Evolutionary conservation across 2,888 invertebrate species (phyloP), one percentile per base, ranked within the genome.

Genomic region (Melanostoma scalare): DNA sequence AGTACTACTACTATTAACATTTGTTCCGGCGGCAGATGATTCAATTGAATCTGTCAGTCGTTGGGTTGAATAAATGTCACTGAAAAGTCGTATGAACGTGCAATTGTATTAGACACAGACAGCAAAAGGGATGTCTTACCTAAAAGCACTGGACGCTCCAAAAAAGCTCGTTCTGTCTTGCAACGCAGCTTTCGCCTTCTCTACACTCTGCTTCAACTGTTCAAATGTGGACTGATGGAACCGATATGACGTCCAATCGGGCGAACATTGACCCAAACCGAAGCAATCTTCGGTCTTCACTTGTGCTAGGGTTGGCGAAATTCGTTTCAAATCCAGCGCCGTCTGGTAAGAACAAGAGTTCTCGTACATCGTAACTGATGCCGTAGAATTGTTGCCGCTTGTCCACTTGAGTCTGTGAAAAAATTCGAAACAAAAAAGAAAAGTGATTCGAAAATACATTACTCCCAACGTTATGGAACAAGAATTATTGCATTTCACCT

Each of bases 321-420:
- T 93, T 88, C 95, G 93, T 91, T 96, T 96, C 88, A 96, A 92
- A 92, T 96, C 96, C 88, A 96, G 92, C 89, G 95, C 95, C 91
- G 95, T 95, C 90, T 96, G 96, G 92, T 97, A 97, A 91, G 96
- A 97, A 93, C 97, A 97, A 90, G 96, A 96, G 92, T 96, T 96
- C 93, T 97, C 97, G 94, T 97, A 97, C 97, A 97, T 97, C 86
- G 87, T 86, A 55, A 77, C 75, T 79, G 84, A 79, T 79, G 79
- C 42, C 78, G 79, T 33, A 61, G 79, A 84, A 79, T 75, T 61
- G 61, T 74, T 78, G 65, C 82, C 87, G 53, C 89, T 88, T 85
- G 89, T 89, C 90, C 90, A 90, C 90, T 89, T 89, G 88, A 89
- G 88, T 89, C 89, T 89, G 86, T 4, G 65, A 73, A 46, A 46